A percentile compares a stretch with the other conserved stretches of the same genome.
Evolutionary conservation across 2,888 invertebrate genomes (phyloP).

Genomic region (Drosophila kambysellisi): DNA sequence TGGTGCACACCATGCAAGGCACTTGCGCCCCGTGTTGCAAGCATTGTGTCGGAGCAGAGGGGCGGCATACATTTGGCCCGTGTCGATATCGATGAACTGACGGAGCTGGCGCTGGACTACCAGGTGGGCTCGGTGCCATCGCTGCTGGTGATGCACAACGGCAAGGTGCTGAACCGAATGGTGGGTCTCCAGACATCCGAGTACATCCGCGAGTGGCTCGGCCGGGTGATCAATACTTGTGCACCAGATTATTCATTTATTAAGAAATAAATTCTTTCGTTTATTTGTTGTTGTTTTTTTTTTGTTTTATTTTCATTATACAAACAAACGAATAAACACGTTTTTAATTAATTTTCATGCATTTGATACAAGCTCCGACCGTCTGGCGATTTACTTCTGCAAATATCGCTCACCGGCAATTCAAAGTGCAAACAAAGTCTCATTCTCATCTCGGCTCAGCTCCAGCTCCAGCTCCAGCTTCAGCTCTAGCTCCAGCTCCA

Average conservation of each 20-base stretch:
- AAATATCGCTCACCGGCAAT: constrained; percentile 67
- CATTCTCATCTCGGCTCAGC: constrained; percentile 1
- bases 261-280: constrained; percentile 2
- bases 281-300: background rate
- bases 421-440: constrained; percentile 77
- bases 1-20: constrained; percentile 98
- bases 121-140: constrained; percentile 96
- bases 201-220: constrained; percentile 93
- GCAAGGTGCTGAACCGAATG: constrained; percentile 92
- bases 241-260: constrained; percentile 10
- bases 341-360: constrained; percentile 74
- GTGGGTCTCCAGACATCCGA: constrained; percentile 96
- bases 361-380: constrained; percentile 49
- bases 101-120: constrained; percentile 94
- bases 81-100: constrained; percentile 96
- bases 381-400: constrained; percentile 58
- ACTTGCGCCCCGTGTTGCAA: constrained; percentile 94
- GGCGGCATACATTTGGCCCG: constrained; percentile 93
- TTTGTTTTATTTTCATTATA: background rate
- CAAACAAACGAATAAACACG: constrained; percentile 46
- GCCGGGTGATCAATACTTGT: constrained; percentile 48
- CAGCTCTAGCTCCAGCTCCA: background rate
- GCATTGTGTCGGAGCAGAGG: constrained; percentile 91
- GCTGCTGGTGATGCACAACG: constrained; percentile 93
- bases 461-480: background rate